Conservation (phyloP, 2,113 vertebrate species). For the Vulpes ferrilata region DNA sequence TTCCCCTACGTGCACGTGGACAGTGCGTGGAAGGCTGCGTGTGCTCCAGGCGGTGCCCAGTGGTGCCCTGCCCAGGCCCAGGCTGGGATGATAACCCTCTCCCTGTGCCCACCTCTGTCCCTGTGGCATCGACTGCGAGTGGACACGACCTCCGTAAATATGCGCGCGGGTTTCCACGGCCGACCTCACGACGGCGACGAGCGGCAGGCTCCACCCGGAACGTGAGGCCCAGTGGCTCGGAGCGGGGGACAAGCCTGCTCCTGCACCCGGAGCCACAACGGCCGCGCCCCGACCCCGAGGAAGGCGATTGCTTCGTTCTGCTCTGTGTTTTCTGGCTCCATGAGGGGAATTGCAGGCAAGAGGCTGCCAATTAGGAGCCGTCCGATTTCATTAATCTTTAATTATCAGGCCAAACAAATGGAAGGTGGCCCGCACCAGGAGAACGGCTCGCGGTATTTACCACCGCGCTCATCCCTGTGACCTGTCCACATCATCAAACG, state of each 20-base stretch:
- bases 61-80: not conserved
- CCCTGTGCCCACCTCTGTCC: rapidly evolving
- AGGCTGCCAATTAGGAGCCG: slow-evolving; percentile 81
- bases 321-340: slow-evolving; percentile 73
- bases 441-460: slow-evolving; percentile 80
- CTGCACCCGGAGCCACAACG: no score
- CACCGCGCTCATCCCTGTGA: slow-evolving; percentile 83
- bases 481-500: slow-evolving; percentile 83
- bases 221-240: no score
- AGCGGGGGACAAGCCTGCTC: not conserved
- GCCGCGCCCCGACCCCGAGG: not conserved
- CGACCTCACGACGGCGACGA: rapidly evolving
- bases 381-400: slow-evolving; percentile 88
- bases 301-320: slow-evolving; percentile 36
- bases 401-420: slow-evolving; percentile 84
- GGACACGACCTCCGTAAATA: rapidly evolving
- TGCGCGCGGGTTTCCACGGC: rapidly evolving
- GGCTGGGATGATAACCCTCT: not conserved
- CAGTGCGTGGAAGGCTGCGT: rapidly evolving
- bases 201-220: not conserved
- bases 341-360: slow-evolving; percentile 74
- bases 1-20: not conserved
- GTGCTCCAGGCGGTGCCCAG: rapidly evolving
- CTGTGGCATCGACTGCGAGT: rapidly evolving
- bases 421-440: slow-evolving; percentile 82